Evolutionary conservation across 2,888 invertebrate genomes (phyloP), one percentile per base, ranked within the genome.

Genomic region (Tyria jacobaeae): DNA sequence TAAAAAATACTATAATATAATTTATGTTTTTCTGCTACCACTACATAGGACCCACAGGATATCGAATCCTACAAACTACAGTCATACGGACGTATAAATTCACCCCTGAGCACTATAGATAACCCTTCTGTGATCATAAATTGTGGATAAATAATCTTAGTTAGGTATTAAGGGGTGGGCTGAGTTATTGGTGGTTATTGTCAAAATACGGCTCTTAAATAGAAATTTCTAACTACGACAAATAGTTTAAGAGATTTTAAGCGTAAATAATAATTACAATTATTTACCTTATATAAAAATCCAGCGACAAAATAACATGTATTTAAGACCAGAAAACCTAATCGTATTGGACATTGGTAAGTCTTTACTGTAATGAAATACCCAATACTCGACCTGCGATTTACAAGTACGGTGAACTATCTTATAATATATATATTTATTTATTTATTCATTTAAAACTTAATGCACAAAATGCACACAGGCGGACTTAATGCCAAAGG

Each of bases 121-220:
- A 86, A 88, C 88, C 87, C 82, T 79, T 79, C 66, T 61, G 81
- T 78, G 76, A 77, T 83, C 87, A 88, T 89, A 88, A 88, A 89
- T 89, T 85, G 78, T 61, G 80, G 80, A 75, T 87, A 88, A 88
- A 89, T 89, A 87, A 88, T 89, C 86, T 87, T 82, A 84, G 84
- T 84, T 87, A 76, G 66, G 77, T 67, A 85, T 85, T 86, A 83
- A 68, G 65, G 83, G 80, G 75, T 37, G 50, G 70, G 65, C 74
- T 71, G 79, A 75, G 68, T 81, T 81, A 82, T 79, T 68, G 70
- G 65, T 50, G 63, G 55, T 48, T 70, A 62, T 67, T 76, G 77
- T 76, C 75, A 68, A 73, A 73, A 66, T 72, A 67, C 54, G 49
- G 31, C 54, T 53, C 24, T 61, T 66, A 59, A 60, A 68, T 64